phyloP scores from a whole-genome alignment of 1,140 invertebrate genomes.

The Drosophila lacertosa region DNA sequence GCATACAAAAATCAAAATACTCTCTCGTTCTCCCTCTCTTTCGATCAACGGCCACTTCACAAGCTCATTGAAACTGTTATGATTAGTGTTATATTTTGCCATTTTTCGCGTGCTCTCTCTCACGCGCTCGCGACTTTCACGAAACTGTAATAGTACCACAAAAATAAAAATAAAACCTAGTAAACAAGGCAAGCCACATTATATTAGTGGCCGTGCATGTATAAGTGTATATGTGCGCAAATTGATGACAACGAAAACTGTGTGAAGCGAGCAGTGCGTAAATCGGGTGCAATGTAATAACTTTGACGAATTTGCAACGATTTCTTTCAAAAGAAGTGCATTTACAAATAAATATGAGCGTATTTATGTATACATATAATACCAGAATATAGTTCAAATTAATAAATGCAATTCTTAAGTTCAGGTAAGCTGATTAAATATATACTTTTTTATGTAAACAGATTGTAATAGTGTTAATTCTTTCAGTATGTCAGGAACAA shows the following conservation, averaged over 20 bases:
- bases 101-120: slow-evolving; percentile 38
- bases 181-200: slow-evolving; percentile 60
- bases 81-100: slow-evolving; percentile 60
- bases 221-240: slow-evolving; percentile 21
- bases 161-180: slow-evolving; percentile 41
- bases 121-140: slow-evolving; percentile 60
- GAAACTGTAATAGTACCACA: slow-evolving; percentile 56
- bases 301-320: slow-evolving; percentile 29
- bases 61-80: slow-evolving; percentile 55
- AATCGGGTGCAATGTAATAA: slow-evolving; percentile 38
- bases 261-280: slow-evolving; percentile 33
- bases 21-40: slow-evolving; percentile 30
- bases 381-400: neutral
- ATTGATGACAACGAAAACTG: slow-evolving; percentile 42
- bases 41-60: slow-evolving; percentile 19
- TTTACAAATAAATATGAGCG: slow-evolving; percentile 38
- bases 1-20: slow-evolving; percentile 3
- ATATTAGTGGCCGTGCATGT: slow-evolving; percentile 34
- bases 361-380: neutral
- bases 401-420: neutral
- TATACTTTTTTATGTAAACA: neutral
- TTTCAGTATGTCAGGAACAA: slow-evolving; percentile 16
- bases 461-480: neutral
- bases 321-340: slow-evolving; percentile 34
- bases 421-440: neutral